Percentiles rank a stretch among this genome's conserved stretches.
Evolutionary conservation across 2,888 invertebrate genomes (phyloP).

Genomic region (Hesperia comma): DNA sequence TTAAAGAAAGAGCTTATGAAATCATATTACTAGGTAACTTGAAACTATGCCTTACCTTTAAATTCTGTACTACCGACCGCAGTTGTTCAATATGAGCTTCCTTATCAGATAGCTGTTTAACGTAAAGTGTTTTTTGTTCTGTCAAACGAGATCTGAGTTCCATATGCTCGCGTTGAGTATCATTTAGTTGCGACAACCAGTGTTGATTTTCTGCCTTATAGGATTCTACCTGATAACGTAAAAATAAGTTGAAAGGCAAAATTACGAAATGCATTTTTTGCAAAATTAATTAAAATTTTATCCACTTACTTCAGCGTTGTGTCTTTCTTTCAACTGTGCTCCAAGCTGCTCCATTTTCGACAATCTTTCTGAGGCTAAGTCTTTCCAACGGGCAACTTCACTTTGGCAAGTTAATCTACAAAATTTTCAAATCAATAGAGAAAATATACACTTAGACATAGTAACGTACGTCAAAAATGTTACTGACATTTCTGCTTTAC

Average conservation of each 20-base stretch:
- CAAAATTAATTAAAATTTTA: neutral
- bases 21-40: no score
- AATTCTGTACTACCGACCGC: constrained; percentile 65
- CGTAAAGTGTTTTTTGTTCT: constrained; percentile 67
- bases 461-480: constrained; percentile 6
- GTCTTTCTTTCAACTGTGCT: constrained; percentile 85
- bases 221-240: constrained; percentile 72
- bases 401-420: constrained; percentile 63
- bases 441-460: neutral
- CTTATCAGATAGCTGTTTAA: constrained; percentile 73
- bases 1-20: no score
- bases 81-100: constrained; percentile 76
- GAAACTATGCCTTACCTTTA: constrained; percentile 57
- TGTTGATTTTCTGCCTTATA: constrained; percentile 87
- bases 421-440: constrained; percentile 27
- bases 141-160: constrained; percentile 78
- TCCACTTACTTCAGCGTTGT: constrained; percentile 80
- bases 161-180: constrained; percentile 79
- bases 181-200: constrained; percentile 83
- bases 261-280: no score
- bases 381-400: constrained; percentile 85
- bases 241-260: neutral
- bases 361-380: constrained; percentile 86
- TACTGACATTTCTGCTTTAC: constrained; percentile 80
- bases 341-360: constrained; percentile 86